Evolutionary conservation across 2,797 vertebrate species (phyloP).

Genomic region (Gadopsis marmoratus): DNA sequence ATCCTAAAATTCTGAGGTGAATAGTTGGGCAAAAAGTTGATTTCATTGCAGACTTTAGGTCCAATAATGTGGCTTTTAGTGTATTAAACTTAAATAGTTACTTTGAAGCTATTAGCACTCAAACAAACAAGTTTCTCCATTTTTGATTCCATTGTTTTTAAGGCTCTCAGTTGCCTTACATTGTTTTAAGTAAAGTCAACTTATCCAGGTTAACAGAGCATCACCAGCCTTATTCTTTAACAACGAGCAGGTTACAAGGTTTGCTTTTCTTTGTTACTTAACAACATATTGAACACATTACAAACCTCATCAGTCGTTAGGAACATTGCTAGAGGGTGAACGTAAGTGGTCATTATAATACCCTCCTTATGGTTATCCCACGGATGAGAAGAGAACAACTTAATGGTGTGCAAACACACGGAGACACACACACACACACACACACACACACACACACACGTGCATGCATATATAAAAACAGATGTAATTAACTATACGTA

Average conservation of each 20-base stretch:
- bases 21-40: too few relatives aligned
- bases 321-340: slow-evolving; percentile 50
- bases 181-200: not conserved
- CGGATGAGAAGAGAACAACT: slow-evolving; percentile 51
- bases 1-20: too few relatives aligned
- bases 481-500: not conserved
- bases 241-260: slow-evolving; percentile 3
- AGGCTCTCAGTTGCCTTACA: not conserved
- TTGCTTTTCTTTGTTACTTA: slow-evolving; percentile 30
- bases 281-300: slow-evolving; percentile 63
- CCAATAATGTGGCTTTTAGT: too few relatives aligned
- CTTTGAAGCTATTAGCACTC: too few relatives aligned
- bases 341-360: slow-evolving; percentile 61
- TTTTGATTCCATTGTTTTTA: not conserved
- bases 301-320: slow-evolving; percentile 56
- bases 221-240: not conserved
- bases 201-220: not conserved
- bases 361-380: slow-evolving; percentile 57
- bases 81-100: too few relatives aligned
- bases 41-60: too few relatives aligned
- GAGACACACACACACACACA: not conserved
- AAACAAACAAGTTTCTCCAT: not conserved
- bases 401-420: slow-evolving; percentile 16
- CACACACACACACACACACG: not conserved
- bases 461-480: not conserved